Base-by-base conservation (phyloP, 2,888 invertebrate genomes). In the Zootermopsis nevadensis region DNA sequence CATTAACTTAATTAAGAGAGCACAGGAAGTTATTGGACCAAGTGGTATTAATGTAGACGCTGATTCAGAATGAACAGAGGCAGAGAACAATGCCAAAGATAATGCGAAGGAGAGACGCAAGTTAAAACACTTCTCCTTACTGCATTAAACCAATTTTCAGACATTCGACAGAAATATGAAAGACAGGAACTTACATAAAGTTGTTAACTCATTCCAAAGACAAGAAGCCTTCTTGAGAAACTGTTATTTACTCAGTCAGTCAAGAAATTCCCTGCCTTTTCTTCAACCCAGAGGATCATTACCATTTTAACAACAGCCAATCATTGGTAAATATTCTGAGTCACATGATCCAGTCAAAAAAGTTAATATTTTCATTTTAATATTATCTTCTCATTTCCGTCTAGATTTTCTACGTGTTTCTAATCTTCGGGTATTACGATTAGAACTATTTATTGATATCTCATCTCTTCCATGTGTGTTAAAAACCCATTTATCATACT, bases 1-100 rank as follows among this genome's bases (percentile, higher is more conserved):
- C 82, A 82, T 82, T 82, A 66, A 82, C 77, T 67, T 82, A 82
- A 82, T 82, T 82, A 82, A 81, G 81, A 77, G 31, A 55, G 55
- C 55, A 55, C 31, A 55, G 33, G 55, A 42, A 55, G 77, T 77
- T 77, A 77, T 77, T 77, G 77, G 77, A 55, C 27, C 33, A 77
- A 77, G 48, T 48, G 31, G 27, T 12, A 4, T 27, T 33, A 38
- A 24, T 74, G 72, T 10, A 27, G 27, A 27, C 60, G 60, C 60
- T 60, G 60, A 60, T 60, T 60, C 60, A 60, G 60, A 48, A 48
- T 10, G 7, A n/a, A 66, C 12, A 66, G 33, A 69, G 69, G 33
- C 2, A 12, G 69, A 31, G 60, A 60, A 60, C 60, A 60, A 27
- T 19, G 48, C 19, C 12, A 48, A 48, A 19, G 48, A 48, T 19